Percentiles rank a stretch among this genome's conserved stretches.
Evolutionary conservation across 2,888 invertebrate species (phyloP).

Genomic region (Xylophagus ater): DNA sequence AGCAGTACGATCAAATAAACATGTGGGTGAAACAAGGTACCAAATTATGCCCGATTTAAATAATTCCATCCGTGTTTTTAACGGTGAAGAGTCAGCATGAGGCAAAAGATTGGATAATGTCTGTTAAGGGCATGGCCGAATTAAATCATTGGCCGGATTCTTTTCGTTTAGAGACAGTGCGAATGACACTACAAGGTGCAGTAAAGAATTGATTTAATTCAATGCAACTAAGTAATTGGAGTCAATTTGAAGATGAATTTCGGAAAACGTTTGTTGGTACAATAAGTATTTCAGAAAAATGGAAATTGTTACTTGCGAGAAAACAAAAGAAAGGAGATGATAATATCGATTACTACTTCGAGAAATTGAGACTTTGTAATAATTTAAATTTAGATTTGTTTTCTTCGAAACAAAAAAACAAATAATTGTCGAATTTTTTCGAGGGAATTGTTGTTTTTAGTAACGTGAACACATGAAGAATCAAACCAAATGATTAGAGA

Average conservation of each 20-base stretch:
- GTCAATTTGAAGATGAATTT: slow-evolving; percentile 7
- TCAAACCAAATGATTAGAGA: slow-evolving; percentile 8
- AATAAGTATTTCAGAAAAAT: neutral
- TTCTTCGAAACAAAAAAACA: too few species aligned
- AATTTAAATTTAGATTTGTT: slow-evolving; percentile 10
- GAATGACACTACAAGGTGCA: slow-evolving; percentile 4
- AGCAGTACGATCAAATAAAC: too few species aligned
- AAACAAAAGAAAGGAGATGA: slow-evolving; percentile 8
- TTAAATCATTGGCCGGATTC: slow-evolving; percentile 12
- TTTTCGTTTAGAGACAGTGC: slow-evolving; percentile 10
- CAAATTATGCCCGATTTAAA: slow-evolving; percentile 16
- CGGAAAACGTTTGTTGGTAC: slow-evolving; percentile 3
- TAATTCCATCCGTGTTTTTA: slow-evolving; percentile 14
- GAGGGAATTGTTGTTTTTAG: slow-evolving; percentile 10
- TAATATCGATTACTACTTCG: slow-evolving; percentile 8
- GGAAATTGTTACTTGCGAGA: slow-evolving; percentile 5
- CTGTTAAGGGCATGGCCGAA: slow-evolving; percentile 10
- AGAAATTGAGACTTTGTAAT: slow-evolving; percentile 8
- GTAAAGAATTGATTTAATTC: slow-evolving; percentile 8
- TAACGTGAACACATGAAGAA: slow-evolving; percentile 6
- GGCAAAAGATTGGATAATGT: slow-evolving; percentile 13
- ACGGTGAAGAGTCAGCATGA: slow-evolving; percentile 10
- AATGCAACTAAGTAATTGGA: neutral
- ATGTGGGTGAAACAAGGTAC: too few species aligned
- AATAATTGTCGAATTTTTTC: too few species aligned